Conservation (phyloP, 2,113 vertebrate species). For the Stigmatopora argus region DNA sequence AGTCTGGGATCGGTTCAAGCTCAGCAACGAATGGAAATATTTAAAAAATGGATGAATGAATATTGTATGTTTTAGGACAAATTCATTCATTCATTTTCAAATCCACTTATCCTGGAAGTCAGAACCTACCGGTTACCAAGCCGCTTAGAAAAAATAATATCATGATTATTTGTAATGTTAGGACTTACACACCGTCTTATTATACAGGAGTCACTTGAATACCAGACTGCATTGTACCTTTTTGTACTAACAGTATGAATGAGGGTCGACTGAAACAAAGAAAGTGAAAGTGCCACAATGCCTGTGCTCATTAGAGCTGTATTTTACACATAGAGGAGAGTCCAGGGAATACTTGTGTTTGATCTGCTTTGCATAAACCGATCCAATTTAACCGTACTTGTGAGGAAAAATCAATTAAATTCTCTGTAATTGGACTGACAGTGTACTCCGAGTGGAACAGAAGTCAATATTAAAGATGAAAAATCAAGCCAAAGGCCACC, state of each 20-base stretch:
- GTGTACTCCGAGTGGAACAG: constrained; percentile 64
- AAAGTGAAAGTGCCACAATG: constrained; percentile 31
- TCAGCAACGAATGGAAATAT: too few species aligned
- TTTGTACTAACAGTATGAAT: not conserved
- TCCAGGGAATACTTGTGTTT: constrained; percentile 62
- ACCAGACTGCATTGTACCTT: not conserved
- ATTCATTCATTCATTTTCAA: too few species aligned
- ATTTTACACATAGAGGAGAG: constrained; percentile 63
- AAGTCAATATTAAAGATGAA: constrained; percentile 71
- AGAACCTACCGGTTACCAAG: too few species aligned
- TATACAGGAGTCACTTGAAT: not conserved
- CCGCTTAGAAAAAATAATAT: too few species aligned
- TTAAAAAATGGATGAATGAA: too few species aligned
- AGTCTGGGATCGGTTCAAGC: too few species aligned
- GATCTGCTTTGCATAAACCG: constrained; percentile 73
- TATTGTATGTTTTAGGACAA: too few species aligned
- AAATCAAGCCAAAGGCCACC: constrained; percentile 72
- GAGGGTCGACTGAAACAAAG: constrained; percentile 20
- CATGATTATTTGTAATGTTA: too few species aligned
- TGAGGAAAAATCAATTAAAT: constrained; percentile 73
- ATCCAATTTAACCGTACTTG: constrained; percentile 64
- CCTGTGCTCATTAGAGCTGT: constrained; percentile 62
- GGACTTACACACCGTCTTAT: not conserved
- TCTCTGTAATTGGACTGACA: constrained; percentile 71
- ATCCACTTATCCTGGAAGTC: too few species aligned